Evolutionary conservation across 2,113 vertebrate genomes (phyloP).

Genomic region (Zapornia atra): DNA sequence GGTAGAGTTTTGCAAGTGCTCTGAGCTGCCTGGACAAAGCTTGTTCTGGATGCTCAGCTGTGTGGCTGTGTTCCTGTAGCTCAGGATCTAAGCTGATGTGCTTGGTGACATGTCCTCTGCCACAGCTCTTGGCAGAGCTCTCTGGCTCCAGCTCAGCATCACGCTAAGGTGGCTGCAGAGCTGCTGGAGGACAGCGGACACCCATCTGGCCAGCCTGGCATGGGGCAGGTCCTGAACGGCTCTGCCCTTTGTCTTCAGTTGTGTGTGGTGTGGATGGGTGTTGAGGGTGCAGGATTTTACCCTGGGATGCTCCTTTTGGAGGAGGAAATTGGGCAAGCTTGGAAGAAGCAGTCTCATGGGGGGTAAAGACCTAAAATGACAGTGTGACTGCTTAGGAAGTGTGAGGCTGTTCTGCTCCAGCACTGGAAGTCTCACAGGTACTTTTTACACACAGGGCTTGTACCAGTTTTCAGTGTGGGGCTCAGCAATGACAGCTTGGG

Average conservation of each 20-base stretch:
- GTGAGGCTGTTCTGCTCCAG: not conserved
- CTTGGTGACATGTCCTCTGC: not conserved
- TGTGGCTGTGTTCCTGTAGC: not conserved
- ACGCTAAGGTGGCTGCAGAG: not conserved
- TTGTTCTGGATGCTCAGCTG: not conserved
- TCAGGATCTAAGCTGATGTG: not conserved
- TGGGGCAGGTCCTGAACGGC: too few relatives aligned
- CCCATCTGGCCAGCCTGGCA: not conserved
- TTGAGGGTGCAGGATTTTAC: not conserved
- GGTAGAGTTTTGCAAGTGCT: not conserved
- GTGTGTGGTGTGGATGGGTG: too few relatives aligned
- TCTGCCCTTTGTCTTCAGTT: not conserved
- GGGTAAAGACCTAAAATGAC: not conserved
- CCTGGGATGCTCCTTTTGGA: not conserved
- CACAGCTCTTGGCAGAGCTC: not conserved
- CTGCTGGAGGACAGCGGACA: not conserved
- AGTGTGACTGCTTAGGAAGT: not conserved
- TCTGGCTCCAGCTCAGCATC: not conserved
- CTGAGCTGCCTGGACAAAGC: not conserved
- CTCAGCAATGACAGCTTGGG: not conserved
- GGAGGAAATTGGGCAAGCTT: not conserved
- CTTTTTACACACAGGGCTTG: rapidly evolving
- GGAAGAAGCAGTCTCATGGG: not conserved
- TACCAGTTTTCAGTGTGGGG: not conserved
- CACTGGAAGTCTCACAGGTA: not conserved